A percentile compares a stretch with the other conserved stretches of the same genome.
Conservation (phyloP, 1,140 invertebrate species). For the Drosophila hydei region DNA sequence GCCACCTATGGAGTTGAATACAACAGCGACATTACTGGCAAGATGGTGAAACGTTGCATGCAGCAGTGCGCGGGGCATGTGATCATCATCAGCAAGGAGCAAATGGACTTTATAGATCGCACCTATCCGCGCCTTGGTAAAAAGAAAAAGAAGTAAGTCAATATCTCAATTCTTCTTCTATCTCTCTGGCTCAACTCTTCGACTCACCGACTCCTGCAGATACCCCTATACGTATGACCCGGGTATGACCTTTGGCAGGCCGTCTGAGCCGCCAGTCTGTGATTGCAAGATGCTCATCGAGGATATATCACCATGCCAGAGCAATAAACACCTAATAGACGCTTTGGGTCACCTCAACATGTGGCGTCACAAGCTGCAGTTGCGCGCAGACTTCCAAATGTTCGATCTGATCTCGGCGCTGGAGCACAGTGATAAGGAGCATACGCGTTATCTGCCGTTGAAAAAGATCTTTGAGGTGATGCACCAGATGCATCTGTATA, state of each 20-base stretch:
- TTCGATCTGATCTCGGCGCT: slow-evolving; percentile 44
- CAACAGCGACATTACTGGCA: slow-evolving; percentile 29
- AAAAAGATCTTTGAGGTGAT: slow-evolving; percentile 49
- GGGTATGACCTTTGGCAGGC: slow-evolving; percentile 37
- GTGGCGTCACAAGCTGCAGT: slow-evolving; percentile 50
- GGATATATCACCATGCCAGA: slow-evolving; percentile 33
- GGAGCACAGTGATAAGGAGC: slow-evolving; percentile 48
- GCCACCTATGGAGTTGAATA: slow-evolving; percentile 32
- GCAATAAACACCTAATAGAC: slow-evolving; percentile 30
- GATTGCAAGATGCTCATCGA: slow-evolving; percentile 58
- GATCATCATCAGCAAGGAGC: slow-evolving; percentile 66
- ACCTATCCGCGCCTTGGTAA: slow-evolving; percentile 50
- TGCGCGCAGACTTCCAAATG: slow-evolving; percentile 52
- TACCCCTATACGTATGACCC: slow-evolving; percentile 49
- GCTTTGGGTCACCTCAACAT: slow-evolving; percentile 58
- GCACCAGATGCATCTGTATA: slow-evolving; percentile 30
- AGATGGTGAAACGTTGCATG: slow-evolving; percentile 57
- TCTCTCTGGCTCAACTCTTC: too few relatives aligned
- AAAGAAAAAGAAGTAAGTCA: slow-evolving; percentile 46
- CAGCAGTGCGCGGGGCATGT: slow-evolving; percentile 45
- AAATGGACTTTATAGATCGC: slow-evolving; percentile 67
- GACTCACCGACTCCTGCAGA: slow-evolving; percentile 21
- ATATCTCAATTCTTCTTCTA: not conserved
- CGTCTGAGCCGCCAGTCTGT: not conserved
- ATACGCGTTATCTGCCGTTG: slow-evolving; percentile 41